These are phyloP conservation scores for Caenorhabditis remanei DNA, from an alignment of 1,140 invertebrate genomes.

Conservation along the genomic window DNA sequence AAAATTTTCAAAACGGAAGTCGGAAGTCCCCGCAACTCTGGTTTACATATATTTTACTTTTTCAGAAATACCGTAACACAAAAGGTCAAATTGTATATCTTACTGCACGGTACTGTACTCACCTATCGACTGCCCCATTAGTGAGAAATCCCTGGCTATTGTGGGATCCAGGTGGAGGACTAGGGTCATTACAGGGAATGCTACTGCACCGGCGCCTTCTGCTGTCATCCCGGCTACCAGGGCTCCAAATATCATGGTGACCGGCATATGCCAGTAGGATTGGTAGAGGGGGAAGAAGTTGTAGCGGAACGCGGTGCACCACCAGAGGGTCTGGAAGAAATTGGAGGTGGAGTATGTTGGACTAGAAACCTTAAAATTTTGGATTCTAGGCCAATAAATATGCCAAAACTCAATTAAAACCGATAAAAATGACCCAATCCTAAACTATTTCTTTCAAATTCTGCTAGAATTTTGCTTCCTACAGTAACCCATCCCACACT, in stretches of 20 bases:
- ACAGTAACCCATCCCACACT: not conserved
- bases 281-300: slow-evolving; percentile 56
- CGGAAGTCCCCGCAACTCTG: too few species aligned
- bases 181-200: slow-evolving; percentile 76
- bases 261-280: slow-evolving; percentile 62
- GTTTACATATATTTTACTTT: too few species aligned
- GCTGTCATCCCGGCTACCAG: slow-evolving; percentile 62
- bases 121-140: slow-evolving; percentile 75
- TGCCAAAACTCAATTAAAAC: too few species aligned
- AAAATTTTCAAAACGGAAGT: too few species aligned
- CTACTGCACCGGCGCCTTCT: slow-evolving; percentile 72
- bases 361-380: not conserved
- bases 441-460: too few species aligned
- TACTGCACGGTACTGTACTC: not conserved
- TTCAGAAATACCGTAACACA: too few species aligned
- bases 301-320: slow-evolving; percentile 48
- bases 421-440: too few species aligned
- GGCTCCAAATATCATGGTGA: slow-evolving; percentile 63
- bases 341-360: too few species aligned
- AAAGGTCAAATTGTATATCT: not conserved
- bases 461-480: too few species aligned
- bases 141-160: slow-evolving; percentile 73
- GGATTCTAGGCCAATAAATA: not conserved
- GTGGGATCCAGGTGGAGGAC: slow-evolving; percentile 68
- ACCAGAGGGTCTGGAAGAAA: slow-evolving; percentile 57